Evolutionary conservation across 2,797 vertebrate genomes (phyloP), one percentile per base, ranked within the genome.

Genomic region (Mastacembelus armatus): DNA sequence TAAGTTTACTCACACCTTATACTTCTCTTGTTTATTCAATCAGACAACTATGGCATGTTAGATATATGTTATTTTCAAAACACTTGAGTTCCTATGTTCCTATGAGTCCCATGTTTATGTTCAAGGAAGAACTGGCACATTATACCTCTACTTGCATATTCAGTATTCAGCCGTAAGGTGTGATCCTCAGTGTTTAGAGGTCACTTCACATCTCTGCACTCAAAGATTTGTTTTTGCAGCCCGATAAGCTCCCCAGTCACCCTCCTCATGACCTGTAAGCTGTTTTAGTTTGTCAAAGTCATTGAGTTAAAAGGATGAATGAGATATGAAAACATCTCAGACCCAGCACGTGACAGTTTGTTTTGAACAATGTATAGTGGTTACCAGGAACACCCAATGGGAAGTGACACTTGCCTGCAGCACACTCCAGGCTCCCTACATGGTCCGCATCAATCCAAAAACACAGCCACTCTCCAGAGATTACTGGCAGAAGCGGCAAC

Each of bases 361-460:
- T 91, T 91, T 91, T 90, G 87, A 91, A 93, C 85, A 85, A 82
- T 88, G 88, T 78, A 85, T 84, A 78, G 78, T 80, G 73, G 82
- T 91, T 90, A 88, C 72, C 55, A 51, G 80, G 82, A 86, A 84
- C 82, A 84, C 91, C 83, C 89, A 81, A 92, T 91, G 90, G 88
- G 92, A 92, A 88, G 89, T 91, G 92, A 90, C 90, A 91, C 89
- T 88, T 79, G 92, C 92, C 92, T 90, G 84, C 73, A 88, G 92
- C 90, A 36, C 58, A 87, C 90, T 90, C 85, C 35, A 8, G 90
- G 92, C 91, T 90, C 72, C 82, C 81, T 85, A 42, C 87, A 83
- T 43, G 44, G 85, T 76, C 84, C 70, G 64, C 85, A 91, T 90
- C 87, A 89, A 90, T 92, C 86, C 83, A 84, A 88, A 91, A 87